A percentile compares a stretch with the other conserved stretches of the same genome.
These are phyloP conservation scores for Aphelinus atriplicis DNA, from an alignment of 1,140 invertebrate genomes.

Conservation along the genomic window DNA sequence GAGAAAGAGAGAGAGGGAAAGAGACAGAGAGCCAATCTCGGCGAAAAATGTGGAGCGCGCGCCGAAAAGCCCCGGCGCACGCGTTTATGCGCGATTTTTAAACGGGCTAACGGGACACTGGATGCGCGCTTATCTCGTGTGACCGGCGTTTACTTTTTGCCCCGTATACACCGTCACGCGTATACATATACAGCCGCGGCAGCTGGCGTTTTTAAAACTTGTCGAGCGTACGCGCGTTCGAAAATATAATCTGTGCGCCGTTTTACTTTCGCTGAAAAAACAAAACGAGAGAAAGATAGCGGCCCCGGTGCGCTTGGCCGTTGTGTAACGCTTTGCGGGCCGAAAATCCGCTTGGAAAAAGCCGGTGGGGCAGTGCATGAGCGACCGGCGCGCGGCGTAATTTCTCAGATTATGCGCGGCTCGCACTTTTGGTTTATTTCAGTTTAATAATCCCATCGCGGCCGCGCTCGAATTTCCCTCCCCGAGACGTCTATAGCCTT, in stretches of 20 bases:
- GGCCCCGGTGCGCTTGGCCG: neutral
- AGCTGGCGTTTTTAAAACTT: slow-evolving; percentile 39
- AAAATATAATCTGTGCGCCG: slow-evolving; percentile 33
- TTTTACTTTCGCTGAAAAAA: neutral
- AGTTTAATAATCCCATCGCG: too few species aligned
- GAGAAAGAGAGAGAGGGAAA: neutral
- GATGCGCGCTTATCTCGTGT: slow-evolving; percentile 26
- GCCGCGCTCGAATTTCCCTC: too few species aligned
- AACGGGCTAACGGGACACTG: slow-evolving; percentile 32
- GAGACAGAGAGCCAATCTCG: slow-evolving; percentile 27
- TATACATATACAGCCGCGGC: neutral
- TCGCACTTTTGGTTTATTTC: too few species aligned
- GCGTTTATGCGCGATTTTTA: slow-evolving; percentile 32
- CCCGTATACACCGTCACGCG: neutral
- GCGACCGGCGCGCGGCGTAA: neutral
- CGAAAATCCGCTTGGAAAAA: slow-evolving; percentile 6
- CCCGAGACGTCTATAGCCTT: too few species aligned
- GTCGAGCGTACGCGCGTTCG: slow-evolving; percentile 12
- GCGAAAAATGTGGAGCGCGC: slow-evolving; percentile 37
- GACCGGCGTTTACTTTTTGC: slow-evolving; percentile 35
- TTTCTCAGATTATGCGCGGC: neutral
- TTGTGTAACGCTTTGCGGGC: neutral
- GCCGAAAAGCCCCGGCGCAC: neutral
- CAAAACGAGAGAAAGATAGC: neutral
- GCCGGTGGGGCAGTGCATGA: neutral